Conservation (phyloP, 2,888 invertebrate species). For the Zele albiditarsus region DNA sequence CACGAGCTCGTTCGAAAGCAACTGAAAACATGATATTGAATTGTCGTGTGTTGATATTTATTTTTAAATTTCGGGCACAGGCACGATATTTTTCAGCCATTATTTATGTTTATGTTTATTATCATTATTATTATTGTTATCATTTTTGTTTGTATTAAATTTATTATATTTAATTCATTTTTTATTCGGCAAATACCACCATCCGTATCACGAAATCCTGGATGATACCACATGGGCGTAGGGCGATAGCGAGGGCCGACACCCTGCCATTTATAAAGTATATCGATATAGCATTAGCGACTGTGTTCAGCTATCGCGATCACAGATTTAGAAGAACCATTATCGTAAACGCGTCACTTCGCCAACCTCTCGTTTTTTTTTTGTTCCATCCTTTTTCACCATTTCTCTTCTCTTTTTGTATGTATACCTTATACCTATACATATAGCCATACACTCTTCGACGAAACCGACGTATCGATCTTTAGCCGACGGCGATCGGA, state of each 20-base stretch:
- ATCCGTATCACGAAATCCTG: slow-evolving; percentile 27
- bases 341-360: slow-evolving; percentile 45
- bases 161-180: not conserved
- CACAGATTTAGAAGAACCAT: slow-evolving; percentile 54
- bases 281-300: slow-evolving; percentile 40
- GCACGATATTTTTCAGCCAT: not conserved
- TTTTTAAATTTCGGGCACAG: not conserved
- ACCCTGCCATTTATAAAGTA: slow-evolving; percentile 29
- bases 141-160: not conserved
- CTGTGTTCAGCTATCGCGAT: slow-evolving; percentile 49
- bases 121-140: not conserved
- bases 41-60: not conserved
- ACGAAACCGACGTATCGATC: slow-evolving; percentile 43
- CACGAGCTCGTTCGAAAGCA: not conserved
- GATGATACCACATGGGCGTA: slow-evolving; percentile 19
- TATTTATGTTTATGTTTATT: not conserved
- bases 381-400: not conserved
- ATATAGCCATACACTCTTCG: slow-evolving; percentile 21
- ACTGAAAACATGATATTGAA: slow-evolving; percentile 22
- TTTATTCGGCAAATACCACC: not conserved
- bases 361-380: slow-evolving; percentile 17
- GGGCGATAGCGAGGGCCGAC: not conserved
- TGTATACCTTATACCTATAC: not conserved
- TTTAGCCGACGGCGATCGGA: slow-evolving; percentile 35
- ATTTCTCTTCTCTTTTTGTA: not conserved